Base-by-base conservation (phyloP, 2,888 invertebrate genomes). In the Ichneumoninae sp. region DNA sequence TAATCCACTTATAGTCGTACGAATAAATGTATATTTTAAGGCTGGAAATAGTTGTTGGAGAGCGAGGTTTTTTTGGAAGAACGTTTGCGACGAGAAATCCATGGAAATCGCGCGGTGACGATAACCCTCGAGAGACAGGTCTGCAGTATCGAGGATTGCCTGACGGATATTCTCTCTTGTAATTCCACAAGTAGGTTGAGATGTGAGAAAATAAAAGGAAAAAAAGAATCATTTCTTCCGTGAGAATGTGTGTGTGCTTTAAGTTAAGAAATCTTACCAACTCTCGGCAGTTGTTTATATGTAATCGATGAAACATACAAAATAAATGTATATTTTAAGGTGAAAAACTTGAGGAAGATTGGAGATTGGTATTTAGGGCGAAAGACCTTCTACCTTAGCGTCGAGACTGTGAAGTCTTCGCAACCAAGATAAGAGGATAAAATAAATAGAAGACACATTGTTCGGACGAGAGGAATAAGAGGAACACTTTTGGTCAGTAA, bases 11-110 rank as follows among this genome's bases (percentile, higher is more conserved):
- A 74, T 80, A 88, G 83, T 87, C 81, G 88, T 88, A 89, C 36
- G 83, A 90, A 89, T 91, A 91, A 91, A 91, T 90, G 88, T 91
- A 89, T 77, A 65, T 81, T 77, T 82, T 73, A 71, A 70, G 75
- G 80, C 75, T 57, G 69, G 54, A 36, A 75, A 26, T 80, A 54
- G 40, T 79, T 65, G 47, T 70, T 40, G 66, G 22, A 50, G 36
- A 33, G 60, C 33, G 65, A 57, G 40, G 19, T 57, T 57, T 47
- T 70, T 33, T 50, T 6, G 6, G 75, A 75, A 65, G 22, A 65
- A 13, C 50, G 16, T 13, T 63, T 50, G 65, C 22, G 65, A 33
- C 16, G 44, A 33, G 19, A 74, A 13, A 47, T 74, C 33, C 50
- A 50, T 3, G 50, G 33, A 65, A 63, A 65, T 30, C 8, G 16